Base-by-base conservation (phyloP, 2,113 vertebrate genomes). In the Hippocampus guttulatus region DNA sequence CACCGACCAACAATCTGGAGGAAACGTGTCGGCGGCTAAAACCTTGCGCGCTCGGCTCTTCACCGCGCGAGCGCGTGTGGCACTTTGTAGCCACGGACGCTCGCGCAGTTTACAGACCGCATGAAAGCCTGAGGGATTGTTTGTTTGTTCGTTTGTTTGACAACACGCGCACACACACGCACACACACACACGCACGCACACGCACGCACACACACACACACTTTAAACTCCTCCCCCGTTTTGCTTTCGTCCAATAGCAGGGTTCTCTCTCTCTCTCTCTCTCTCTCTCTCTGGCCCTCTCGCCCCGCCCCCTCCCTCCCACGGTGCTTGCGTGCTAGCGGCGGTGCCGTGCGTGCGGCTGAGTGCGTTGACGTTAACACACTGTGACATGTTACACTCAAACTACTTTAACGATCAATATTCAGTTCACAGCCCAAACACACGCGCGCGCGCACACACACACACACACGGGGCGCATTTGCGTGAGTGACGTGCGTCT, bases 341-440 rank as follows among this genome's bases (percentile, higher is more conserved):
- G 87, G 92, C 92, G 89, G 92, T 93, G 91, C 90, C 91, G 91
- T 94, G 89, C 80, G 83, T 84, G 54, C 89, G 91, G 92, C 92
- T 92, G 86, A 90, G 91, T 80, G 73, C 88, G 81, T 88, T 95
- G 96, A 96, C 78, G 85, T 81, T 98, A 95, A 98, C 94, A 68
- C 64, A 80, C 93, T 91, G 91, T 95, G 96, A 97, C 96, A 95
- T 94, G 94, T 98, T 98, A 95, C 94, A 98, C 94, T 95, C 94
- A 98, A 98, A 97, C 94, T 96, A 97, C 95, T 98, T 97, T 95
- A 96, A 94, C 94, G 96, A 96, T 98, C 96, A 96, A 98, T 98
- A 97, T 96, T 96, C 95, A 94, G 96, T 96, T 95, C 95, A 95
- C 94, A 95, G 92, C 91, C 92, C 93, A 92, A 94, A 95, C 94